A percentile compares a stretch with the other conserved stretches of the same genome.
Evolutionary conservation across 2,797 vertebrate species (phyloP).

Genomic region (Scarus forsteni): DNA sequence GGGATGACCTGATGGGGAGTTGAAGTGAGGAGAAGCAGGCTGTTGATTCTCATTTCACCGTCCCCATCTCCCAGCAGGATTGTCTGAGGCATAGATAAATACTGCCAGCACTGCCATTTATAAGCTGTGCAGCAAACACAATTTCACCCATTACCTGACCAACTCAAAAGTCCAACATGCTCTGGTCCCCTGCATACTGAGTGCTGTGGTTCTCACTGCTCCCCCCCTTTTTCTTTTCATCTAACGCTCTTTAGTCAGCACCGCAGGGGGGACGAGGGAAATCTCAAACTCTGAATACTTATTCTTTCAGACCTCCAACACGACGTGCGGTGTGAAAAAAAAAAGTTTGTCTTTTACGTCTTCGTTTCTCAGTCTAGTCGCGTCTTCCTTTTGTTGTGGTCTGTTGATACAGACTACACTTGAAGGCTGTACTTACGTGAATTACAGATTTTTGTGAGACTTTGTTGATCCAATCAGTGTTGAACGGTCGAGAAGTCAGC

Average conservation of each 20-base stretch:
- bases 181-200: conserved; percentile 72
- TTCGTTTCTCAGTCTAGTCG: not conserved
- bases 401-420: conserved; percentile 14
- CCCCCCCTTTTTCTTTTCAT: conserved; percentile 25
- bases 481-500: not conserved
- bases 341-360: not conserved
- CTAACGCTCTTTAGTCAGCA: conserved; percentile 27
- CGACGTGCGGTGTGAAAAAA: conserved; percentile 7
- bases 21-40: conserved; percentile 68
- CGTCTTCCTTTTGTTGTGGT: conserved; percentile 5
- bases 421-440: not conserved
- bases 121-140: conserved; percentile 76
- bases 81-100: conserved; percentile 82
- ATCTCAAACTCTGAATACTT: conserved; percentile 23
- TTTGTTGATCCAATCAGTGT: not conserved
- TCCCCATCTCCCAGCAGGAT: conserved; percentile 76
- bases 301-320: not conserved
- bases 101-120: conserved; percentile 79
- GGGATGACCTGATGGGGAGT: conserved; percentile 72
- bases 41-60: conserved; percentile 82
- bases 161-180: conserved; percentile 70
- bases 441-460: not conserved
- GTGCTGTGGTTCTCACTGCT: conserved; percentile 45
- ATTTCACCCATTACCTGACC: conserved; percentile 78
- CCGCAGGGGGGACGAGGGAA: conserved; percentile 17